Percentiles rank a stretch among this genome's conserved stretches.
Evolutionary conservation across 2,113 vertebrate genomes (phyloP).

Genomic region (Caretta caretta): DNA sequence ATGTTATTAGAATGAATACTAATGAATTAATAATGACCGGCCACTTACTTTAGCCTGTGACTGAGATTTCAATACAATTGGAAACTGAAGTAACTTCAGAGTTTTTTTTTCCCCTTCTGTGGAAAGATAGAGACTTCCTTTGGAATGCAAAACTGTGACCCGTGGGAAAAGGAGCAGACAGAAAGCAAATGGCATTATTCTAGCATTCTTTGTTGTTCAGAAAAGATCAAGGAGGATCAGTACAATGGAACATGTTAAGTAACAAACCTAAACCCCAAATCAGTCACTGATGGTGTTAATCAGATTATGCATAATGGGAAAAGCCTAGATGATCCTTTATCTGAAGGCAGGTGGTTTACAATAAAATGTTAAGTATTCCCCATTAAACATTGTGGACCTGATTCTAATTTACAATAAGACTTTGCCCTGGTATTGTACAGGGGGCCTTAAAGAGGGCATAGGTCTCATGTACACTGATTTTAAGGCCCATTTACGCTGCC

Average conservation of each 20-base stretch:
- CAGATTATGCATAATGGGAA: neutral
- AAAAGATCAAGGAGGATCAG: neutral
- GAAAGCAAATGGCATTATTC: slow-evolving; percentile 4
- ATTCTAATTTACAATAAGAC: neutral
- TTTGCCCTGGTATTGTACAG: neutral
- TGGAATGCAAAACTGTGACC: neutral
- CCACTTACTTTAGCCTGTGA: slow-evolving; percentile 13
- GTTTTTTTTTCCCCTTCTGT: neutral
- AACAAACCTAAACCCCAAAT: neutral
- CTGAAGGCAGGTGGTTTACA: neutral
- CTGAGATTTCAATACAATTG: neutral
- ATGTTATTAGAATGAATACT: neutral
- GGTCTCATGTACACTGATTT: neutral
- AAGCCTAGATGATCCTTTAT: neutral
- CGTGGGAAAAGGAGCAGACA: slow-evolving; percentile 8
- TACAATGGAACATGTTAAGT: neutral
- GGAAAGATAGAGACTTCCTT: slow-evolving; percentile 18
- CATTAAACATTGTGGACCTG: neutral
- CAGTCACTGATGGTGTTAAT: neutral
- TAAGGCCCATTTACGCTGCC: neutral
- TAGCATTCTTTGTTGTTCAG: rapidly evolving
- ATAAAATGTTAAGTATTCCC: neutral
- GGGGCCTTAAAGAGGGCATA: neutral
- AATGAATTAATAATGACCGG: slow-evolving; percentile 20
- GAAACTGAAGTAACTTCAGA: neutral